A percentile compares a stretch with the other conserved stretches of the same genome.
Evolutionary conservation across 2,888 invertebrate genomes (phyloP).

Genomic region (Dasysyrphus tricinctus): DNA sequence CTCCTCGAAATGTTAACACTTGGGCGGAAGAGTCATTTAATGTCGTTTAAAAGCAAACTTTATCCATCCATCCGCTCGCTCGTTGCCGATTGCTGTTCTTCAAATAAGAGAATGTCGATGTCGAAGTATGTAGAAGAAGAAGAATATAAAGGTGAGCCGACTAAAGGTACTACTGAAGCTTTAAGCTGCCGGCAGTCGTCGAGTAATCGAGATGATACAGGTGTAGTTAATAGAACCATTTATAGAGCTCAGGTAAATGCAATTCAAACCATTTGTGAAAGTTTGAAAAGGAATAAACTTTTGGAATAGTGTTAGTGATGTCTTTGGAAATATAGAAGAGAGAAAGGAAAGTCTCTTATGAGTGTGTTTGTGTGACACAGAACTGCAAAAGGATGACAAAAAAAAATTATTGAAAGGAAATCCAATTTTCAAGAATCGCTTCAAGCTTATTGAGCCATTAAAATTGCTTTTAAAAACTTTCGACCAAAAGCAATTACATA

Average conservation of each 20-base stretch:
- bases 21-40: slow-evolving; percentile 61
- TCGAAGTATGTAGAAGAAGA: background rate
- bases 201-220: slow-evolving; percentile 66
- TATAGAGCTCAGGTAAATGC: slow-evolving; percentile 52
- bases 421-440: slow-evolving; percentile 72
- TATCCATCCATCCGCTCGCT: slow-evolving; percentile 59
- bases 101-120: background rate
- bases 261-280: slow-evolving; percentile 43
- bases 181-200: slow-evolving; percentile 18
- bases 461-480: slow-evolving; percentile 74
- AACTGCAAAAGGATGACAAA: slow-evolving; percentile 58
- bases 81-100: slow-evolving; percentile 10
- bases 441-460: slow-evolving; percentile 72
- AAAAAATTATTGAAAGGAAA: slow-evolving; percentile 71
- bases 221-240: slow-evolving; percentile 71
- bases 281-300: slow-evolving; percentile 42
- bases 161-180: slow-evolving; percentile 15
- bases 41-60: slow-evolving; percentile 67
- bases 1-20: slow-evolving; percentile 59
- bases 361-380: slow-evolving; percentile 22
- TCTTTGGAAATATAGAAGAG: slow-evolving; percentile 6
- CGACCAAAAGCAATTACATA: slow-evolving; percentile 71
- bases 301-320: slow-evolving; percentile 42
- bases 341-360: background rate
- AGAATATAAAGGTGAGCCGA: slow-evolving; percentile 25